Percentiles rank a stretch among this genome's conserved stretches.
phyloP scores from a whole-genome alignment of 2,888 invertebrate genomes.

The Melieria omissa region DNA sequence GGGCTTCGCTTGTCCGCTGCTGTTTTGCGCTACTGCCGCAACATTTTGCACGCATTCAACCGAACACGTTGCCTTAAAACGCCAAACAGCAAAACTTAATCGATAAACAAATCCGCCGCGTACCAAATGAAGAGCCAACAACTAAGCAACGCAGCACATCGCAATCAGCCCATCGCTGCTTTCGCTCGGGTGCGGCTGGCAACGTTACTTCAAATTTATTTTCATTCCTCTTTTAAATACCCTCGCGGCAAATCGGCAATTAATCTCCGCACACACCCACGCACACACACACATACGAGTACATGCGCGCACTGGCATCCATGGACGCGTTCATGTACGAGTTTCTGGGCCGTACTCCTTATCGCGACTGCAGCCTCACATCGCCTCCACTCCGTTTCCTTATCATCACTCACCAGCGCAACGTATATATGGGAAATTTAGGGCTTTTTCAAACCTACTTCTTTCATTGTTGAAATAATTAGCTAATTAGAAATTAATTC shows the following conservation, averaged over 20 bases:
- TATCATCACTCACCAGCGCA: too few relatives aligned
- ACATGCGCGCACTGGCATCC: not conserved
- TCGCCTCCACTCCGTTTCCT: too few relatives aligned
- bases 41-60: too few relatives aligned
- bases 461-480: too few relatives aligned
- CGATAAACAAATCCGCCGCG: constrained; percentile 18
- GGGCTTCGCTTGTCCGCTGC: too few relatives aligned
- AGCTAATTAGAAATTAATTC: too few relatives aligned
- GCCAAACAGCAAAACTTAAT: constrained; percentile 14
- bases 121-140: constrained; percentile 6
- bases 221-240: not conserved
- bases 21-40: too few relatives aligned
- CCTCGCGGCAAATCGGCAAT: constrained; percentile 15
- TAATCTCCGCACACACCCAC: constrained; percentile 3
- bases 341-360: too few relatives aligned
- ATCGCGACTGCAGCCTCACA: too few relatives aligned
- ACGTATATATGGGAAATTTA: too few relatives aligned
- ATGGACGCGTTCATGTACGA: not conserved
- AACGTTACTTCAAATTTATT: not conserved
- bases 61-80: too few relatives aligned
- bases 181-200: not conserved
- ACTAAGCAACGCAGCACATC: not conserved
- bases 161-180: not conserved
- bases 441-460: too few relatives aligned
- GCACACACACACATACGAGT: not conserved